Conservation (phyloP, 1,140 invertebrate genomes). For the Drosophila ercepeae region DNA sequence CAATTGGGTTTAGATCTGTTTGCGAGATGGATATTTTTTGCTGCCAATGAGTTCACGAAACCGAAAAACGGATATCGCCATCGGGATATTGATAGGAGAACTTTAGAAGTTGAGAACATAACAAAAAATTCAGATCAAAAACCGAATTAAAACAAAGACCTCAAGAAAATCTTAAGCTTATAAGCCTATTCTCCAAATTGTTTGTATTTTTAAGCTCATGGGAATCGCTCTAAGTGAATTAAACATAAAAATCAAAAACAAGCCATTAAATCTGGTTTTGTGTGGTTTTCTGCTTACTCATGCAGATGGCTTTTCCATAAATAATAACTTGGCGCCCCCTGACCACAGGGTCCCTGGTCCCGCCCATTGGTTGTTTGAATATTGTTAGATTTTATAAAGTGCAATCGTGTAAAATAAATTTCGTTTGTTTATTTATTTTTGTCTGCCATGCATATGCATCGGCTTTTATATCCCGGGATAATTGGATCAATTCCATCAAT, state of each 20-base stretch:
- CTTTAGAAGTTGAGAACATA: too few relatives aligned
- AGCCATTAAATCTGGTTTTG: constrained; percentile 47
- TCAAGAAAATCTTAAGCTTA: too few relatives aligned
- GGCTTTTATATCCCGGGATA: too few relatives aligned
- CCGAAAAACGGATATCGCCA: background rate
- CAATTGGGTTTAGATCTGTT: constrained; percentile 11
- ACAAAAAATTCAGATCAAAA: too few relatives aligned
- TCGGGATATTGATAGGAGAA: background rate
- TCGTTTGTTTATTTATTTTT: constrained; percentile 53
- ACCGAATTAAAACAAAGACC: too few relatives aligned
- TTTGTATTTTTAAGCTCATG: background rate
- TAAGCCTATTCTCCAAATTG: too few relatives aligned
- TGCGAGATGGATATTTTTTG: constrained; percentile 12
- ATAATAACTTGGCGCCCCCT: constrained; percentile 43
- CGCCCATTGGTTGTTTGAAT: constrained; percentile 7
- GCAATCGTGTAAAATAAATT: constrained; percentile 62
- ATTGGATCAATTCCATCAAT: too few relatives aligned
- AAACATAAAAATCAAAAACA: constrained; percentile 1
- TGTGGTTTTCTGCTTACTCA: constrained; percentile 35
- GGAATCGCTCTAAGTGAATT: constrained; percentile 8
- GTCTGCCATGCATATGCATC: constrained; percentile 23
- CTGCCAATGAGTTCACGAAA: background rate
- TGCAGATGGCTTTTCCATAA: constrained; percentile 52
- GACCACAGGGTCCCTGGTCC: background rate
- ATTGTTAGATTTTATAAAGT: constrained; percentile 52